Conservation (phyloP, 2,888 invertebrate species). For the Andrena chrysosceles region DNA sequence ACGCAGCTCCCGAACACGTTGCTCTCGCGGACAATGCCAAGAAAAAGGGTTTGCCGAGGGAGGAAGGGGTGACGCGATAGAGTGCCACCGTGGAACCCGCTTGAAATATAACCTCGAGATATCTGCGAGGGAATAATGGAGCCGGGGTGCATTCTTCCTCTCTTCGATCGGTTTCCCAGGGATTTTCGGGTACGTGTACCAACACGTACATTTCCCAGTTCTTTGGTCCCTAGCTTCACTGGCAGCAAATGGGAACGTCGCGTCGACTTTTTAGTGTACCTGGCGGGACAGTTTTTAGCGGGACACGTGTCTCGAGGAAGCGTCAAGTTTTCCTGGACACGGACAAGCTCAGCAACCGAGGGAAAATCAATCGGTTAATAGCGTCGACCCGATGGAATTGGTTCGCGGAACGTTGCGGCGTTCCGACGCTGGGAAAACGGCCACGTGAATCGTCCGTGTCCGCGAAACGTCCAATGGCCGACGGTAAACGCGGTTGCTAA, state of each 20-base stretch:
- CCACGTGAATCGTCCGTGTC: conserved; percentile 60
- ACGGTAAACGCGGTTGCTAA: conserved; percentile 70
- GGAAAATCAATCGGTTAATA: conserved; percentile 53
- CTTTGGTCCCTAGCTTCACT: not conserved
- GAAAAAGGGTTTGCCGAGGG: conserved; percentile 25
- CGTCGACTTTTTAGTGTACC: not conserved
- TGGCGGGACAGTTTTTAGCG: not conserved
- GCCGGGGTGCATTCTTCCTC: conserved; percentile 7
- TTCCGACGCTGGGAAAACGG: conserved; percentile 51
- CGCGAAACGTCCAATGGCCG: conserved; percentile 67
- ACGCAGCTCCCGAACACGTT: not conserved
- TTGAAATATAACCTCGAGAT: conserved; percentile 45
- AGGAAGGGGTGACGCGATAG: conserved; percentile 16
- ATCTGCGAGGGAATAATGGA: conserved; percentile 29
- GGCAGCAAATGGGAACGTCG: not conserved
- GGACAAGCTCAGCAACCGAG: not conserved
- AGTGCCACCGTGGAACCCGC: conserved; percentile 10
- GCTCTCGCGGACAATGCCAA: conserved; percentile 44
- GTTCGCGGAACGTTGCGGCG: conserved; percentile 55
- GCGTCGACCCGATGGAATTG: conserved; percentile 45
- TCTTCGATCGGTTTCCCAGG: conserved; percentile 15
- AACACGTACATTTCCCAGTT: not conserved
- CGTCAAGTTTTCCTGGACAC: conserved; percentile 5
- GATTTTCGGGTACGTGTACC: not conserved
- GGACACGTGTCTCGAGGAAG: conserved; percentile 19